phyloP scores from a whole-genome alignment of 2,888 invertebrate genomes.

The Nemurella pictetii region DNA sequence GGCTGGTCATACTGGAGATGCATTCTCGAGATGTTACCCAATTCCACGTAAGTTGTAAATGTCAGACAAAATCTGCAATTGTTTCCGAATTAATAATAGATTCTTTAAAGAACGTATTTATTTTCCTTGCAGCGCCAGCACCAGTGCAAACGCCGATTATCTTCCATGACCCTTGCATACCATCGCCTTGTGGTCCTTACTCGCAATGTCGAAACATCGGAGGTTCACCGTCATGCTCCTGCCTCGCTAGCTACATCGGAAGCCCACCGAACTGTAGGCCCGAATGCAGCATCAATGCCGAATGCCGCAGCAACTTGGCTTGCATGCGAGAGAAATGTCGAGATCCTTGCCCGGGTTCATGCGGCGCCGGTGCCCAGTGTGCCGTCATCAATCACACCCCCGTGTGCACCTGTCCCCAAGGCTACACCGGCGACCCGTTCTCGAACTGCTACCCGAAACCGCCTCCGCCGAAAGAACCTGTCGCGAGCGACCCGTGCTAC shows the following conservation, averaged over 20 bases:
- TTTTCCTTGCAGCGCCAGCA: conserved; percentile 40
- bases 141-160: conserved; percentile 38
- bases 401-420: conserved; percentile 51
- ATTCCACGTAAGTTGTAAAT: conserved; percentile 47
- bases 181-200: conserved; percentile 79
- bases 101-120: background rate
- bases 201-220: conserved; percentile 71
- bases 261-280: conserved; percentile 72
- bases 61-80: background rate
- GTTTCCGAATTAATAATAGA: background rate
- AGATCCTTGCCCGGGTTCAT: conserved; percentile 61
- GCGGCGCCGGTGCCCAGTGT: conserved; percentile 59
- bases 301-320: conserved; percentile 62
- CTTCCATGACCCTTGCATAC: conserved; percentile 60
- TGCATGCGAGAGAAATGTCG: conserved; percentile 60
- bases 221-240: conserved; percentile 71
- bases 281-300: conserved; percentile 71
- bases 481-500: conserved; percentile 64
- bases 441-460: conserved; percentile 47
- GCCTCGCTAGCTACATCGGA: conserved; percentile 70
- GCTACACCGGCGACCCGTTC: conserved; percentile 54
- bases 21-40: conserved; percentile 72
- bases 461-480: conserved; percentile 49
- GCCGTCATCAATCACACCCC: conserved; percentile 57
- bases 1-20: conserved; percentile 71